These are phyloP conservation scores for Itoplectis maculator DNA, from an alignment of 2,888 invertebrate genomes.

Conservation along the genomic window DNA sequence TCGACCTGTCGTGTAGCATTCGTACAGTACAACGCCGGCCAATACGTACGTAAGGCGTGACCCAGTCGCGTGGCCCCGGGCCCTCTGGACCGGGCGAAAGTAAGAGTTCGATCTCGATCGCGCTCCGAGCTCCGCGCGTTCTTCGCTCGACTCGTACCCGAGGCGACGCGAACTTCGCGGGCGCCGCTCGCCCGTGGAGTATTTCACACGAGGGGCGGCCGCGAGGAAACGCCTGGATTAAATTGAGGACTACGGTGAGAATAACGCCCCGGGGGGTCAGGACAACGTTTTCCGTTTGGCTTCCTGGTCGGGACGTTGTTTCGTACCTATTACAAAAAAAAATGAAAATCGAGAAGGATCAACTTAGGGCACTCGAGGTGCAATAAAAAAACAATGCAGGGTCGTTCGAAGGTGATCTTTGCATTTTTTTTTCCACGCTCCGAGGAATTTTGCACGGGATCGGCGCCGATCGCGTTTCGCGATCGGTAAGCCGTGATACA, in stretches of 20 bases:
- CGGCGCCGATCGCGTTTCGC: conserved; percentile 8
- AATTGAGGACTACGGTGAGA: conserved; percentile 50
- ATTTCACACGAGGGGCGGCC: conserved; percentile 26
- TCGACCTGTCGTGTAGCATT: conserved; percentile 27
- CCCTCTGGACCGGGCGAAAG: conserved; percentile 65
- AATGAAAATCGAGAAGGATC: too few relatives aligned
- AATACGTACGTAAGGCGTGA: conserved; percentile 50
- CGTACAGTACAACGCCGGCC: conserved; percentile 14
- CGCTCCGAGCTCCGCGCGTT: conserved; percentile 34
- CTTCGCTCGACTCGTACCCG: conserved; percentile 39
- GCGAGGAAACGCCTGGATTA: conserved; percentile 46
- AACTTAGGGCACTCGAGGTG: neutral
- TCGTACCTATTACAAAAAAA: neutral
- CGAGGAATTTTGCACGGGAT: conserved; percentile 19
- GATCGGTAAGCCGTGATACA: conserved; percentile 41
- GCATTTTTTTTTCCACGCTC: neutral
- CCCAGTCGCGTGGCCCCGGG: conserved; percentile 63
- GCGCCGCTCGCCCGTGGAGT: conserved; percentile 50
- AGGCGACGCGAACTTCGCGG: conserved; percentile 64
- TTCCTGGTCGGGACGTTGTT: conserved; percentile 46
- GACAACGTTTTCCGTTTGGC: conserved; percentile 36
- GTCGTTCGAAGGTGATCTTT: conserved; percentile 15
- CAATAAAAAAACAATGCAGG: conserved; percentile 32
- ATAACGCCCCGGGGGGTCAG: conserved; percentile 23
- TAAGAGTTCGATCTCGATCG: conserved; percentile 69